Percentiles rank a stretch among this genome's conserved stretches.
Conservation (phyloP, 2,888 invertebrate genomes). For the Mesoligia furuncula region DNA sequence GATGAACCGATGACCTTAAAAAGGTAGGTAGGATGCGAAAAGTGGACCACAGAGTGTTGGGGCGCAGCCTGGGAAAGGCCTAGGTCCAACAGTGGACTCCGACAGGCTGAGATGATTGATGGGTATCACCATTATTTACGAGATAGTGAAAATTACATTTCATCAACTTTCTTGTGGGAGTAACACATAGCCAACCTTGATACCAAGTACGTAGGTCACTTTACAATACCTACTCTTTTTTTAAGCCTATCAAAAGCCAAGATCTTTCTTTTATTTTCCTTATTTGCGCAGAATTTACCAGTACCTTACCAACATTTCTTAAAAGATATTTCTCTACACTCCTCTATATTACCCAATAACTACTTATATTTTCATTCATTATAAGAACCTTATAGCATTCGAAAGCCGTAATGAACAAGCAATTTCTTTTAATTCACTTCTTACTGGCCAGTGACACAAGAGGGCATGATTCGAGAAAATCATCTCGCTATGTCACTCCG, state of each 20-base stretch:
- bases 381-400: constrained; percentile 33
- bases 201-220: background rate
- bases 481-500: constrained; percentile 32
- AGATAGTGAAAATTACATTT: background rate
- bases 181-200: background rate
- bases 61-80: background rate
- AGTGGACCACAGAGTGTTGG: background rate
- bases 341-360: background rate
- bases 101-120: background rate
- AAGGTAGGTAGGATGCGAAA: background rate
- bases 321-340: background rate
- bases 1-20: background rate
- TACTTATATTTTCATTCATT: background rate
- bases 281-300: background rate
- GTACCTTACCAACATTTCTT: background rate
- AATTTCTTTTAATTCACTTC: constrained; percentile 43
- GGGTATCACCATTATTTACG: constrained; percentile 1
- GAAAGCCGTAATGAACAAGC: constrained; percentile 51
- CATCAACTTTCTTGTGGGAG: background rate
- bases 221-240: background rate
- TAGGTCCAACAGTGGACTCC: background rate
- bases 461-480: constrained; percentile 55
- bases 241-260: background rate
- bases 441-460: constrained; percentile 45
- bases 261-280: background rate